Evolutionary conservation across 2,888 invertebrate genomes (phyloP).

Genomic region (Ligdia adustata): DNA sequence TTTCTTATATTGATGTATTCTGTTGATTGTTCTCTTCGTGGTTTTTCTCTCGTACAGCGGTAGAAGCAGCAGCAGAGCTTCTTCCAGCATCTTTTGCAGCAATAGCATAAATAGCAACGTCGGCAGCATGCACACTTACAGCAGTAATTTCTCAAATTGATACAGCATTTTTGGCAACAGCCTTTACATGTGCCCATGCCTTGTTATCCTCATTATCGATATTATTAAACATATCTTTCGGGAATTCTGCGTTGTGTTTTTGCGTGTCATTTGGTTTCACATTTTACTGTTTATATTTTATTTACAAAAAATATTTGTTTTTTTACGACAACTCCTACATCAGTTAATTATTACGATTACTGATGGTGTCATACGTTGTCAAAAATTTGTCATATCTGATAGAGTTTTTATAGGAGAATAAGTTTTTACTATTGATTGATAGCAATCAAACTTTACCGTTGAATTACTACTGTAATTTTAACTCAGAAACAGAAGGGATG

Average conservation of each 20-base stretch:
- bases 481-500: too few species aligned
- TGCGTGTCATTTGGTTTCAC: constrained; percentile 1
- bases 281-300: too few species aligned
- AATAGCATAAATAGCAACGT: constrained; percentile 29
- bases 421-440: too few species aligned
- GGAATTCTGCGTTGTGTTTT: too few species aligned
- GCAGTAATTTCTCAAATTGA: constrained; percentile 1
- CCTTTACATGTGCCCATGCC: constrained; percentile 33
- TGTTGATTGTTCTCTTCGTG: constrained; percentile 19
- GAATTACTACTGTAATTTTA: too few species aligned
- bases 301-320: too few species aligned
- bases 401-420: too few species aligned
- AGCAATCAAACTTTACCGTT: too few species aligned
- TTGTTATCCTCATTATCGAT: constrained; percentile 14
- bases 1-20: constrained; percentile 26
- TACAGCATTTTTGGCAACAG: neutral
- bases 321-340: too few species aligned
- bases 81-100: constrained; percentile 22
- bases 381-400: neutral
- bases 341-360: too few species aligned
- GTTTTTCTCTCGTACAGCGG: constrained; percentile 5
- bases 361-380: neutral
- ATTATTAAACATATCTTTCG: neutral
- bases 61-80: constrained; percentile 3
- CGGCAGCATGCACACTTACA: constrained; percentile 27